Conservation (phyloP, 2,113 vertebrate genomes). For the Chrysemys picta region DNA sequence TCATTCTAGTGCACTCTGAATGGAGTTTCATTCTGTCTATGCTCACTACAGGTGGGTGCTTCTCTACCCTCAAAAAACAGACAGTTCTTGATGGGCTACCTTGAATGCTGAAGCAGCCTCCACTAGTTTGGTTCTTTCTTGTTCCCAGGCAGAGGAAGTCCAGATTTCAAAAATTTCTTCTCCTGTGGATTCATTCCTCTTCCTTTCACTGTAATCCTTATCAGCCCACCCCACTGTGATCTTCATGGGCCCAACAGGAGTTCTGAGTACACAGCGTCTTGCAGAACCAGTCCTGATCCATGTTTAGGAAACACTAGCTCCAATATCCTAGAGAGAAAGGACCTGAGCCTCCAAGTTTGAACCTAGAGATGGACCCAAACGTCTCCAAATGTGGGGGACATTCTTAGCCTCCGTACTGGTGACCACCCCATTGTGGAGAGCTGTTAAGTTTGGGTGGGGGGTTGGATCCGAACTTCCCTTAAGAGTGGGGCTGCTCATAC, state of each 20-base stretch:
- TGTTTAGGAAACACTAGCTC: background rate
- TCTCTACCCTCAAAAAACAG: background rate
- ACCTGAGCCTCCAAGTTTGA: background rate
- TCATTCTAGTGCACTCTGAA: background rate
- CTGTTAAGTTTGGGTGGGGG: background rate
- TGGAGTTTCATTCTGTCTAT: background rate
- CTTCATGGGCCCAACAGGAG: accelerated
- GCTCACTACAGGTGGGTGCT: background rate
- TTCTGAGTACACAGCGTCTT: accelerated
- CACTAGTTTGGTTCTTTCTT: background rate
- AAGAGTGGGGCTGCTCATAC: background rate
- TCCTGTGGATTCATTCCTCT: background rate
- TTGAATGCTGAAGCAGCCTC: background rate
- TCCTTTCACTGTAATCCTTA: background rate
- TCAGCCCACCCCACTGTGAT: background rate
- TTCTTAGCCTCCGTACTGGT: background rate
- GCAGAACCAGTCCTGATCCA: background rate
- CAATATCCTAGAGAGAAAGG: background rate
- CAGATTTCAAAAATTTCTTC: background rate
- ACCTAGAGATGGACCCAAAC: background rate
- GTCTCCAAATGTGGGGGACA: background rate
- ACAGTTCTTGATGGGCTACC: background rate
- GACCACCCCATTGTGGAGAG: background rate
- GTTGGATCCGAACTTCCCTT: background rate
- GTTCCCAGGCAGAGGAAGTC: background rate